These are phyloP conservation scores for Argyra leucocephala DNA, from an alignment of 2,888 invertebrate species.

Conservation along the genomic window DNA sequence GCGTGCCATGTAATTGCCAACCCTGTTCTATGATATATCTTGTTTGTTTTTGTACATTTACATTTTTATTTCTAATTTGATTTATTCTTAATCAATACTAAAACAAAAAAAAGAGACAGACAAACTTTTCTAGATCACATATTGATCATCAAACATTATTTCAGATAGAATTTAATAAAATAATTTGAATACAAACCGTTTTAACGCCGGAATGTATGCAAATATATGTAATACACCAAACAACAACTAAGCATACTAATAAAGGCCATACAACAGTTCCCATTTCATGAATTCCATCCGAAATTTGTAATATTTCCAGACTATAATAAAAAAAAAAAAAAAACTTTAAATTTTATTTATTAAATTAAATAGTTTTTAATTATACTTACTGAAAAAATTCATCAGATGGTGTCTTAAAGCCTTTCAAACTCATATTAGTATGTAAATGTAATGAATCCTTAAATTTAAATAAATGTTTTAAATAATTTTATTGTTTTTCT, in stretches of 20 bases:
- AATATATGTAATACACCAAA: slow-evolving; percentile 72
- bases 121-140: too few relatives aligned
- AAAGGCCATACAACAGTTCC: slow-evolving; percentile 75
- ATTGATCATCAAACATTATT: neutral
- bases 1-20: too few relatives aligned
- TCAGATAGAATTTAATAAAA: neutral
- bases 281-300: slow-evolving; percentile 60
- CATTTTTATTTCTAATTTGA: too few relatives aligned
- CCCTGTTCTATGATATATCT: too few relatives aligned
- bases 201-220: slow-evolving; percentile 82
- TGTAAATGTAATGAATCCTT: slow-evolving; percentile 21
- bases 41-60: too few relatives aligned
- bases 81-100: neutral
- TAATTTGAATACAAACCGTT: slow-evolving; percentile 43
- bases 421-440: slow-evolving; percentile 23
- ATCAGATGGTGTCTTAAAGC: slow-evolving; percentile 57
- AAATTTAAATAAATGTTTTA: too few relatives aligned
- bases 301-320: slow-evolving; percentile 66
- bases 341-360: slow-evolving; percentile 27
- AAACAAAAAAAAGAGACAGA: neutral
- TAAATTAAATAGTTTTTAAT: slow-evolving; percentile 2
- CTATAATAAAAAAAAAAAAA: slow-evolving; percentile 46
- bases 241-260: slow-evolving; percentile 60
- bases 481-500: too few relatives aligned
- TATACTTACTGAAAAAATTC: slow-evolving; percentile 69